Conservation (phyloP, 2,797 vertebrate species). For the Fistularia tabacaria region DNA sequence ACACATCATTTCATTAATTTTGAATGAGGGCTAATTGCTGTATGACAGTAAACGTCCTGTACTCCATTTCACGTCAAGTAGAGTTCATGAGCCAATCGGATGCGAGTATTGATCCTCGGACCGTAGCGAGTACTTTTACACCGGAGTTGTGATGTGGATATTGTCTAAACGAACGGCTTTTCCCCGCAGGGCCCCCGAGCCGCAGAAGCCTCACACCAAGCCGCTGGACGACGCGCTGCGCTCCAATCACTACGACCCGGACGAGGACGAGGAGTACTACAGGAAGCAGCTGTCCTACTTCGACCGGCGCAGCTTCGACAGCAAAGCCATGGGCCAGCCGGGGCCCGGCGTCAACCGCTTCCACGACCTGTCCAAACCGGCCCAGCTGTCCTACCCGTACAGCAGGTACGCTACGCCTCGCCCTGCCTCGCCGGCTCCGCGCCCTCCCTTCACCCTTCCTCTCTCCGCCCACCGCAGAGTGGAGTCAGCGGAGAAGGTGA, state of each 20-base stretch:
- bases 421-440: not conserved
- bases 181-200: conserved; percentile 84
- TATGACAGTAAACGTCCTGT: no score
- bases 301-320: conserved; percentile 91
- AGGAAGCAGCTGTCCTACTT: conserved; percentile 97
- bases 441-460: conserved; percentile 9
- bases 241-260: conserved; percentile 89
- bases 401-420: conserved; percentile 66
- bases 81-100: no score
- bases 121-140: no score
- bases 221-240: conserved; percentile 85
- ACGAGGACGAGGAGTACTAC: conserved; percentile 96
- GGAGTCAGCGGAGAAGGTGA: conserved; percentile 83
- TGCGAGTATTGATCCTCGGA: not conserved
- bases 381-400: conserved; percentile 85
- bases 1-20: no score
- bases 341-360: conserved; percentile 78
- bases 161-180: conserved; percentile 1
- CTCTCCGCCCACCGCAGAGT: conserved; percentile 70
- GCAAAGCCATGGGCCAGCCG: conserved; percentile 80
- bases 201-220: conserved; percentile 90
- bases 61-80: no score
- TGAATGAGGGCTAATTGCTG: no score
- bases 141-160: not conserved
- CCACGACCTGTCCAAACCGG: conserved; percentile 81